Evolutionary conservation across 2,797 vertebrate genomes (phyloP).

Genomic region (Delichon dasypus): DNA sequence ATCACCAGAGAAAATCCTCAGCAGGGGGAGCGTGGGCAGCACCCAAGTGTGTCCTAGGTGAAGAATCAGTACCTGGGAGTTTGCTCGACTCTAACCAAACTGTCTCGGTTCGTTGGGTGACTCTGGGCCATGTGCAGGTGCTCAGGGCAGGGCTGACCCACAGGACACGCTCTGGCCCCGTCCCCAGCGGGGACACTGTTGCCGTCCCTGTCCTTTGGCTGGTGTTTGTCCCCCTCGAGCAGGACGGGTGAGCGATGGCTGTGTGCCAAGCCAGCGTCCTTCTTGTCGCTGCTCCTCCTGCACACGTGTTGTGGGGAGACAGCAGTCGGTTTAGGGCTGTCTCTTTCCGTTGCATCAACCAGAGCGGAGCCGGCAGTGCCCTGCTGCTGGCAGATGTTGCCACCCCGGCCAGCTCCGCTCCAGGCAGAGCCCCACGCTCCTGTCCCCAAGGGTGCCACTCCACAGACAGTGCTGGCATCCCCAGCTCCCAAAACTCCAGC

Average conservation of each 20-base stretch:
- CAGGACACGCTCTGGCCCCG: accelerated
- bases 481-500: background rate
- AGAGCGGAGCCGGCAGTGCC: background rate
- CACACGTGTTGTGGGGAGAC: accelerated
- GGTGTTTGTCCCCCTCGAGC: accelerated
- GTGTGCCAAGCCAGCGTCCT: background rate
- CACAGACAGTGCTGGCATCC: background rate
- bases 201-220: accelerated
- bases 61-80: background rate
- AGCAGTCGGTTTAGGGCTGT: background rate
- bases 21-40: background rate
- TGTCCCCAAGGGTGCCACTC: background rate
- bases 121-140: accelerated
- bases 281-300: background rate
- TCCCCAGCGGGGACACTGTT: accelerated
- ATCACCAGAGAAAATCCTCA: background rate
- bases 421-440: accelerated
- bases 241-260: background rate
- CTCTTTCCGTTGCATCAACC: background rate
- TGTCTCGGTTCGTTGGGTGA: accelerated
- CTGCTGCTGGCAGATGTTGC: background rate
- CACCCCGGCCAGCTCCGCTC: accelerated
- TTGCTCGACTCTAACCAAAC: background rate
- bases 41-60: background rate
- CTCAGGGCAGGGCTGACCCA: background rate